phyloP scores from a whole-genome alignment of 2,888 invertebrate genomes.

The Hypercompe scribonia region DNA sequence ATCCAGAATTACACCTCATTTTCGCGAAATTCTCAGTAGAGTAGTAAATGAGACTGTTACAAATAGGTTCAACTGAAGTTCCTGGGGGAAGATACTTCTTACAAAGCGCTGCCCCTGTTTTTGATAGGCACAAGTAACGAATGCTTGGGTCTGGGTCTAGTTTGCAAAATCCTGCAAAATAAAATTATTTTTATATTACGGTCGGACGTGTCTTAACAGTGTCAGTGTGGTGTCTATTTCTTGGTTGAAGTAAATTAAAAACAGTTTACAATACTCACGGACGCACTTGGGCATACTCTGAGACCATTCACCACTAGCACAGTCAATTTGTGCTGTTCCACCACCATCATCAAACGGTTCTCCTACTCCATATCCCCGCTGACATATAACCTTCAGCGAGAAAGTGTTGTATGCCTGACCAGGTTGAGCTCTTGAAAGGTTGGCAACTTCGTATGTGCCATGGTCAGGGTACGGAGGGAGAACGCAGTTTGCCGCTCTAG shows the following conservation, averaged over 20 bases:
- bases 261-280: neutral
- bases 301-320: neutral
- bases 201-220: neutral
- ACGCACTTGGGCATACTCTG: neutral
- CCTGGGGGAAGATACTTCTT: neutral
- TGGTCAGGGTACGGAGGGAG: conserved; percentile 8
- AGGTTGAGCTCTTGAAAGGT: neutral
- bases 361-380: neutral
- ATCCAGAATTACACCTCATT: conserved; percentile 3
- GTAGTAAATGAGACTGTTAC: neutral
- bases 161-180: neutral
- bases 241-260: neutral
- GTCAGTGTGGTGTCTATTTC: neutral
- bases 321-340: neutral
- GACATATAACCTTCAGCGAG: conserved; percentile 1
- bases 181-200: neutral
- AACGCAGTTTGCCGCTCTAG: neutral
- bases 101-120: neutral
- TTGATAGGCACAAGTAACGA: neutral
- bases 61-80: neutral
- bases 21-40: neutral
- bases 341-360: neutral
- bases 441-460: neutral
- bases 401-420: neutral
- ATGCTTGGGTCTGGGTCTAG: neutral